Base-by-base conservation (phyloP, 2,888 invertebrate species). In the Belgica antarctica region DNA sequence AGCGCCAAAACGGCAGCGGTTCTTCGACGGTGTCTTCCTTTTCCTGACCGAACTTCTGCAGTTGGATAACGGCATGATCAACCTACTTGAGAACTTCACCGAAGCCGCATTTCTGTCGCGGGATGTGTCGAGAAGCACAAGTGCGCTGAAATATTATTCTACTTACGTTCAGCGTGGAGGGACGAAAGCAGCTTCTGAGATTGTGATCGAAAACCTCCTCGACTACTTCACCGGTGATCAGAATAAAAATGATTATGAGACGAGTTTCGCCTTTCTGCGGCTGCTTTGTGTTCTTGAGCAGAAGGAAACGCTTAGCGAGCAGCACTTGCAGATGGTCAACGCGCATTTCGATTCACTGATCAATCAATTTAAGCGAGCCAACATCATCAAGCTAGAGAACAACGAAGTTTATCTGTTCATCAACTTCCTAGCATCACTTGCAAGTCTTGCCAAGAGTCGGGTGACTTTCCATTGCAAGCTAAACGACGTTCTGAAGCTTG, bases 151-250 rank as follows among this genome's bases (percentile, higher is more conserved):
- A n/a, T n/a, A n/a, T n/a, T n/a, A n/a, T n/a, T n/a, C n/a, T n/a
- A n/a, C n/a, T n/a, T n/a, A n/a, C n/a, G n/a, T n/a, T n/a, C n/a
- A n/a, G n/a, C n/a, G n/a, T n/a, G n/a, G n/a, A n/a, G n/a, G n/a
- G n/a, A n/a, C n/a, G 34, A 34, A 59, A 59, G 12, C 12, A n/a
- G n/a, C n/a, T n/a, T n/a, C 59, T 1, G 59, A 59, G 12, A 59
- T 59, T 8, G n/a, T 59, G 25, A 59, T 59, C 3, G 25, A 59
- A 27, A 59, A 19, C 15, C 12, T 59, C 4, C 3, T 59, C 5
- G 27, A 59, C 2, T 22, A 7, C 5, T 59, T 59, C 59, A 10
- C 27, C n/a, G 59, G 41, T 2, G 10, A 41, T 10, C n/a, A n/a
- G n/a, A n/a, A 5, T 5, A 3, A 41, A 41, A 15, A 41, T 2